A percentile compares a stretch with the other conserved stretches of the same genome.
Conservation (phyloP, 2,888 invertebrate genomes). For the Amiota communis region DNA sequence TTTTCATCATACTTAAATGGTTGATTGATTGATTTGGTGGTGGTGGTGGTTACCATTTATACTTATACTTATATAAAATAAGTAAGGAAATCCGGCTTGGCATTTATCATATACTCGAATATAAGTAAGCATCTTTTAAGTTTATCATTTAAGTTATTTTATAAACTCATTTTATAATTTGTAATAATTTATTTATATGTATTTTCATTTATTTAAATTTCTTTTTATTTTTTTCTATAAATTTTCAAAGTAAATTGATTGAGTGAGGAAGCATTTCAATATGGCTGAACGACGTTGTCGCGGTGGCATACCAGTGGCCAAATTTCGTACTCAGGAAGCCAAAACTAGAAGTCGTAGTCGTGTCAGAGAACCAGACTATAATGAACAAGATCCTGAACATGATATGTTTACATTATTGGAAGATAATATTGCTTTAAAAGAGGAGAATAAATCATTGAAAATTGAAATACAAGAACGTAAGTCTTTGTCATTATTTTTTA, state of each 20-base stretch:
- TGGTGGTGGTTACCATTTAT: no score
- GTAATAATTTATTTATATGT: conserved; percentile 44
- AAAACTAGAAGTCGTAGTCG: conserved; percentile 72
- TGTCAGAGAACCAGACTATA: conserved; percentile 70
- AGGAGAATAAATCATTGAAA: conserved; percentile 70
- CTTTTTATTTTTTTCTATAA: conserved; percentile 23
- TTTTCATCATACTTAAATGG: no score
- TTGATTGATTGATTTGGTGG: no score
- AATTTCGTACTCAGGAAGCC: conserved; percentile 71
- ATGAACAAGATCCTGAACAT: conserved; percentile 71
- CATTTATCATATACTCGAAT: no score
- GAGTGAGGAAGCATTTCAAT: background rate
- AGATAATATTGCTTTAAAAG: conserved; percentile 72
- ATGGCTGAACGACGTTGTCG: conserved; percentile 70
- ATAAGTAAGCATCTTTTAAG: conserved; percentile 32
- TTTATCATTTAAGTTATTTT: conserved; percentile 33
- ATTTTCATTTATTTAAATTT: conserved; percentile 31
- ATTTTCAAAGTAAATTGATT: conserved; percentile 19
- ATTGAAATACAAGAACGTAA: conserved; percentile 70
- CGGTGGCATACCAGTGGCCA: conserved; percentile 70
- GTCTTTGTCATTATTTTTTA: conserved; percentile 20
- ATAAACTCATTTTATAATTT: conserved; percentile 40
- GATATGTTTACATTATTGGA: conserved; percentile 71
- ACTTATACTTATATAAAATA: no score
- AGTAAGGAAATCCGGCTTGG: no score